Base-by-base conservation (phyloP, 2,888 invertebrate genomes). In the Drosophila neotestacea region DNA sequence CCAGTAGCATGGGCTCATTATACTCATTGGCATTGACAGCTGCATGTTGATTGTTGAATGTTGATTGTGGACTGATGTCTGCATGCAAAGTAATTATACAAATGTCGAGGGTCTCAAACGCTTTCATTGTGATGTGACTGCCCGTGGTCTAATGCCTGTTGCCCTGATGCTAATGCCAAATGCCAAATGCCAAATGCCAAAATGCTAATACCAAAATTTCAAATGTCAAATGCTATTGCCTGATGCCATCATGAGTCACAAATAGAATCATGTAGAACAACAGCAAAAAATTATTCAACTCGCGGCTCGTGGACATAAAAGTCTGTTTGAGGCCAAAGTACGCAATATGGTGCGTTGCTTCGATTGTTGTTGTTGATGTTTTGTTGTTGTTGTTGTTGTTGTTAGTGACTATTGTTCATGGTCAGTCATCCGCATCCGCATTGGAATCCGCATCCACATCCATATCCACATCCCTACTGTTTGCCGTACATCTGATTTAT, bases 401-500 rank as follows among this genome's bases (percentile, higher is more conserved):
- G 32, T 36, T 34, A 34, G 58, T 44, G 47, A 5, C 7, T 42
- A 34, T 50, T 59, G 58, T 55, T 36, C 34, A 27, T 51, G 39
- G 34, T 16, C 36, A 38, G 44, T 62, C 66, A 47, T 64, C 59
- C 41, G 48, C 39, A 63, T 73, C 41, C 64, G 54, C 46, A 48
- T 56, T n/a, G 38, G 46, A 61, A 71, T 61, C 30, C 60, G 55
- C 54, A 60, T 63, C 32, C 6, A 47, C 50, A 71, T 66, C n/a
- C 36, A 46, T 48, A 71, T 66, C n/a, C 48, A 34, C 48, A 69
- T 63, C 16, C 54, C 52, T 60, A 60, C 59, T 67, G 59, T 77
- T 80, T 76, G 70, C 66, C 55, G 46, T 70, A 67, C 65, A 72
- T 70, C 78, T 85, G 84, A 84, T 84, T 84, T 87, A 84, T 84